Evolutionary conservation across 2,797 vertebrate genomes (phyloP).

Genomic region (Lutjanus campechanus): DNA sequence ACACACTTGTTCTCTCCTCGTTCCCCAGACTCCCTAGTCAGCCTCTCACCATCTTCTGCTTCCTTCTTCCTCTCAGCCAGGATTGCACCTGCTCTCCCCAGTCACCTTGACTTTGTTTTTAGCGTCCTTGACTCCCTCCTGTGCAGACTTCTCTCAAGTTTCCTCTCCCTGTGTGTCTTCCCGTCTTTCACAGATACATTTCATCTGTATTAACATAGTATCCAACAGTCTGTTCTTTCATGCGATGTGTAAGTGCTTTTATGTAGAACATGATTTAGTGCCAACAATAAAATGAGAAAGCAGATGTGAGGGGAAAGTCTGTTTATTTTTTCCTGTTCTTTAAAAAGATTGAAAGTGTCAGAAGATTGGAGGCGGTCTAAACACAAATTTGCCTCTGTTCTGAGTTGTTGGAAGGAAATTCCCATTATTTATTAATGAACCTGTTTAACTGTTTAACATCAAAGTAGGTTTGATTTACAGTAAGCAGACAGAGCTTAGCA

Average conservation of each 20-base stretch:
- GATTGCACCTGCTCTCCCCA: constrained; percentile 55
- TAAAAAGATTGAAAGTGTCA: constrained; percentile 18
- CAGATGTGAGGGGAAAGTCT: background rate
- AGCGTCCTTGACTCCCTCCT: constrained; percentile 48
- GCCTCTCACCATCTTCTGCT: constrained; percentile 42
- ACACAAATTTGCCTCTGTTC: background rate
- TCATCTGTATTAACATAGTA: background rate
- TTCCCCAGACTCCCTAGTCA: constrained; percentile 49
- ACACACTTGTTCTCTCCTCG: constrained; percentile 26
- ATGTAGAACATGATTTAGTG: constrained; percentile 42
- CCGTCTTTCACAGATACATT: constrained; percentile 4
- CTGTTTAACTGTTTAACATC: constrained; percentile 66
- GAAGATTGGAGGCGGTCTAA: background rate
- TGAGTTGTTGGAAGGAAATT: constrained; percentile 37
- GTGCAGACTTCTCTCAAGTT: constrained; percentile 26
- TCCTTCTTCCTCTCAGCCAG: constrained; percentile 44
- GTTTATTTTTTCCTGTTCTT: background rate
- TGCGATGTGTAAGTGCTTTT: constrained; percentile 42
- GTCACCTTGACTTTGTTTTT: constrained; percentile 68
- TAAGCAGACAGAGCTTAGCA: constrained; percentile 33
- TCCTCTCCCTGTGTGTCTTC: constrained; percentile 1
- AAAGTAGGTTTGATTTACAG: constrained; percentile 56
- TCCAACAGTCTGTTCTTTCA: constrained; percentile 12
- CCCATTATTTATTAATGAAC: constrained; percentile 63
- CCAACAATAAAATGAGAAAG: constrained; percentile 5